Base-by-base conservation (phyloP, 1,140 invertebrate species). In the Notospermus geniculatus region DNA sequence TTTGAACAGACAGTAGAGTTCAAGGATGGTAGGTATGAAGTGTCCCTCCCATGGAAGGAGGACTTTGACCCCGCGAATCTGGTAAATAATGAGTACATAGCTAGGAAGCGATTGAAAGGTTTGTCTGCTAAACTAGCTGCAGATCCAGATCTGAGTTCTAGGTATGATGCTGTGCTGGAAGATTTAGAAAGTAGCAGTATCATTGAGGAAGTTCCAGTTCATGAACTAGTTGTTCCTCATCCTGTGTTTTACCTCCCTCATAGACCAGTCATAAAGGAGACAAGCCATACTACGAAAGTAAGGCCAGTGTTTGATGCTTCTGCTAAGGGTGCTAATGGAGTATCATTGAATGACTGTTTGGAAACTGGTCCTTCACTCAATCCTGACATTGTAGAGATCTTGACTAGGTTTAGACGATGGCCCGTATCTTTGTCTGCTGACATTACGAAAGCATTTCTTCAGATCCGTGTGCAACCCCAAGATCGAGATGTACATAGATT, bases 241-340 rank as follows among this genome's bases (percentile, higher is more conserved):
- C 11, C 54, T 9, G n/a, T 55, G 22, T 55, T 11, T 74, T 75
- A 84, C 78, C 73, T 83, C 5, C 80, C 82, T 2, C 83, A 84
- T 72, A 81, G 82, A 36, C 57, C 54, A 0, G 78, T 84, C 0
- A 62, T 75, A 7, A 68, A 67, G 5, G 61, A 65, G 55, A 69
- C 65, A 25, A 65, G 63, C 15, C 41, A n/a, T 1, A 75, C 76
- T 1, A 75, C 77, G 1, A 76, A 81, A 63, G 52, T 75, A 0
- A 65, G 81, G 0, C 64, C 74, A 13, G 79, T 82, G 2, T 80
- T 78, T 58, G 78, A 82, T 64, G 76, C 71, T 0, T 77, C 74
- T 9, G 70, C 66, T 11, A 66, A 76, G 59, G 43, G 63, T 0
- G 54, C 32, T 15, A 65, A 59, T 11, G 69, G 67, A 32, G 9